These are phyloP conservation scores for Strix uralensis DNA, from an alignment of 2,113 vertebrate species.

Conservation along the genomic window DNA sequence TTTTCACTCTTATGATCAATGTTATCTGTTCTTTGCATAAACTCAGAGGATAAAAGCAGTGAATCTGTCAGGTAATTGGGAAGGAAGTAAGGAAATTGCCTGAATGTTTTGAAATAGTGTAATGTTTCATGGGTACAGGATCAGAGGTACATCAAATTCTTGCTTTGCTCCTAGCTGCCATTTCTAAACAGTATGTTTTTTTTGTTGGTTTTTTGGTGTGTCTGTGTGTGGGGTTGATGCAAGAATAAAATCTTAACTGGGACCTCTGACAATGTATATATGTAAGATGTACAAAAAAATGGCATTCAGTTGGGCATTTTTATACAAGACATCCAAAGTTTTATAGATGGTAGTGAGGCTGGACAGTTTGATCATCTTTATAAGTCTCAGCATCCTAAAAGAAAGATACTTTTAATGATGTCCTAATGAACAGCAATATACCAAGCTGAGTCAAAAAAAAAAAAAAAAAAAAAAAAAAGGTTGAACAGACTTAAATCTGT, in stretches of 20 bases:
- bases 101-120: background rate
- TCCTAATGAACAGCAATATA: background rate
- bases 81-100: background rate
- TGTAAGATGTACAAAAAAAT: background rate
- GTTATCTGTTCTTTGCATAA: background rate
- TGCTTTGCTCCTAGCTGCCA: rapidly evolving
- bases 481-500: background rate
- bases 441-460: background rate
- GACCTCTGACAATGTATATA: background rate
- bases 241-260: background rate
- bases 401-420: background rate
- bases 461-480: rapidly evolving
- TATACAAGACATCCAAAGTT: background rate
- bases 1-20: background rate
- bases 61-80: background rate
- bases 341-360: rapidly evolving
- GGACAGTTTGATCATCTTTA: background rate
- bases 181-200: background rate
- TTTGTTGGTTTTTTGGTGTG: rapidly evolving
- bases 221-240: rapidly evolving
- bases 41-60: background rate
- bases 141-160: background rate
- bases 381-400: background rate
- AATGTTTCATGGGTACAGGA: background rate
- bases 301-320: background rate